Evolutionary conservation across 2,888 invertebrate genomes (phyloP).

Genomic region (Mesorhabditis belari): DNA sequence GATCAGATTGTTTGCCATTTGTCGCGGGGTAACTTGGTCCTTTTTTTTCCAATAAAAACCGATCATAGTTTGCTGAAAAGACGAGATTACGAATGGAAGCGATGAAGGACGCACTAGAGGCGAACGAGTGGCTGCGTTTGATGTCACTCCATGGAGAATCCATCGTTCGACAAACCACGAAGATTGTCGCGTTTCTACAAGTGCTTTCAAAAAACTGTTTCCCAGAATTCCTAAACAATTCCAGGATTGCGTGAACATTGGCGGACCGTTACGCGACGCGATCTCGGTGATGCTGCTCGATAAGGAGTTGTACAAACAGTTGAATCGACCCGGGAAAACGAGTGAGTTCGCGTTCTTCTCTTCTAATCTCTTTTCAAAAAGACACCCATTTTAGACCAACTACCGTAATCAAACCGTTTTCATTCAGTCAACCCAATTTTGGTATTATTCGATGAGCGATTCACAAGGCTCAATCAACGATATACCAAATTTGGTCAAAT

Average conservation of each 20-base stretch:
- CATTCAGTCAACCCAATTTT: too few species aligned
- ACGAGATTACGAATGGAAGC: too few species aligned
- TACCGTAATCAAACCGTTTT: not conserved
- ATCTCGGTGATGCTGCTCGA: slow-evolving; percentile 28
- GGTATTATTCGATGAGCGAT: too few species aligned
- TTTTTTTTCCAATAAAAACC: too few species aligned
- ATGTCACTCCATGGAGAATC: too few species aligned
- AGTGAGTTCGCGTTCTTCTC: not conserved
- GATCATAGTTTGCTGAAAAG: too few species aligned
- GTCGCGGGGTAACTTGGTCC: slow-evolving; percentile 12
- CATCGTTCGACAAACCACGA: too few species aligned
- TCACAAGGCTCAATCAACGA: not conserved
- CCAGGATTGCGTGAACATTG: slow-evolving; percentile 28
- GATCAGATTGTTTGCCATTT: slow-evolving; percentile 20
- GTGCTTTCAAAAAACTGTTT: slow-evolving; percentile 9
- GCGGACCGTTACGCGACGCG: slow-evolving; percentile 30
- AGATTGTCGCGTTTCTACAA: slow-evolving; percentile 22
- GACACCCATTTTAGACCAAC: not conserved
- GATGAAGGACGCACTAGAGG: too few species aligned
- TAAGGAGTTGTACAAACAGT: slow-evolving; percentile 20
- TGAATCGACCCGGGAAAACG: slow-evolving; percentile 5
- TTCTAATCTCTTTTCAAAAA: too few species aligned
- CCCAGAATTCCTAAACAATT: slow-evolving; percentile 10
- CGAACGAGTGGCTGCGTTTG: too few species aligned
- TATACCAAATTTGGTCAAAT: too few species aligned